phyloP scores from a whole-genome alignment of 2,113 vertebrate genomes.

The Tursiops truncatus region DNA sequence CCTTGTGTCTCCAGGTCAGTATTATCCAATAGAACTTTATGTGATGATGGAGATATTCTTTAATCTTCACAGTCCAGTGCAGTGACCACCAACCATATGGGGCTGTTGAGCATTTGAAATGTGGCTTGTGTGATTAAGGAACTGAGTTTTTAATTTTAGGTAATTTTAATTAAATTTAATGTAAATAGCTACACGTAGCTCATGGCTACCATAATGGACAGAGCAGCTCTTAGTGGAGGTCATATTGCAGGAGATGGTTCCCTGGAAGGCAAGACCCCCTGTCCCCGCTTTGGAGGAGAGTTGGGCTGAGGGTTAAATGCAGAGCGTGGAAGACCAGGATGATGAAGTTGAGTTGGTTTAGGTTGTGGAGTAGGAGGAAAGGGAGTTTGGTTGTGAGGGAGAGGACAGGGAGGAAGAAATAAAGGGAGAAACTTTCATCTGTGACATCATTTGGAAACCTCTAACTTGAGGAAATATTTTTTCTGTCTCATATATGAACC shows the following conservation, averaged over 20 bases:
- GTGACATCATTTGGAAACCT: not conserved
- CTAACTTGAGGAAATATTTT: constrained; percentile 15
- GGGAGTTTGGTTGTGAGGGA: not conserved
- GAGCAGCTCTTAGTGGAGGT: not conserved
- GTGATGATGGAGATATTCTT: not conserved
- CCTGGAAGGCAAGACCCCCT: not conserved
- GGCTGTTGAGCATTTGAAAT: not conserved
- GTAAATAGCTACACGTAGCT: not conserved
- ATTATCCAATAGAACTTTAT: not conserved
- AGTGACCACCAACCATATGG: not conserved
- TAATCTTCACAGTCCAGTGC: not conserved
- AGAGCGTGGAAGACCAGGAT: not conserved
- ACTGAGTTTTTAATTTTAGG: not conserved
- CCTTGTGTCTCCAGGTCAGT: not conserved
- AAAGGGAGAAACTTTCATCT: not conserved
- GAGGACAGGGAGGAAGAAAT: not conserved
- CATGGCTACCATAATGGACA: not conserved
- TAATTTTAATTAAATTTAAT: not conserved
- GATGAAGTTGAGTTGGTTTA: not conserved
- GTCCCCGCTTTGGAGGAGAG: not conserved
- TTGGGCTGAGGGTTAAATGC: not conserved
- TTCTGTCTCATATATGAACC: not conserved
- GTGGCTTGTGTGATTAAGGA: not conserved
- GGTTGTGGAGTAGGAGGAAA: not conserved
- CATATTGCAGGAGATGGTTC: not conserved